Percentiles rank a stretch among this genome's conserved stretches.
Conservation (phyloP, 2,113 vertebrate genomes). For the Forbesichthys agassizii region DNA sequence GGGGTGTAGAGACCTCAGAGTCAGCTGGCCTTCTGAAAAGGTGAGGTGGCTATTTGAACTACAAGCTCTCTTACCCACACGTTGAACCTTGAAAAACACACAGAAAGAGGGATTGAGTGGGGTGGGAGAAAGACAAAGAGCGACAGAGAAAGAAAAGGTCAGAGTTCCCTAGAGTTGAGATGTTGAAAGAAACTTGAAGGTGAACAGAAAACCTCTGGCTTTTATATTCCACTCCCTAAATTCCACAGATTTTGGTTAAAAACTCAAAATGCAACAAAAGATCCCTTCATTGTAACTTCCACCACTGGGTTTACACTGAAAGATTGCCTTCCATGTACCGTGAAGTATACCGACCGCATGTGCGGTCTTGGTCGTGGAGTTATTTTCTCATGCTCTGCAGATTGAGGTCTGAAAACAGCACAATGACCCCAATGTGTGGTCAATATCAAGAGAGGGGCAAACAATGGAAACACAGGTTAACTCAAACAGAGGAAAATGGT, state of each 20-base stretch:
- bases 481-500: conserved; percentile 10
- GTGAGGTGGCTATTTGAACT: conserved; percentile 30
- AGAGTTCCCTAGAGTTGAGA: not conserved
- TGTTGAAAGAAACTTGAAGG: not conserved
- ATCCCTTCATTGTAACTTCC: conserved; percentile 35
- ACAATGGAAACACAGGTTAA: not conserved
- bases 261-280: not conserved
- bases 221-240: not conserved
- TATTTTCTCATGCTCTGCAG: not conserved
- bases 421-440: conserved; percentile 1
- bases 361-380: not conserved
- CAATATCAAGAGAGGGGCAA: conserved; percentile 2
- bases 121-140: conserved; percentile 2
- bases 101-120: conserved; percentile 1
- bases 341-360: conserved; percentile 9
- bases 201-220: not conserved
- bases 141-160: conserved; percentile 3
- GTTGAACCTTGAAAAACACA: not conserved
- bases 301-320: conserved; percentile 18
- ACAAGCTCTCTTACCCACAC: not conserved
- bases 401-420: conserved; percentile 7
- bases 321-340: conserved; percentile 6
- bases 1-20: conserved; percentile 28
- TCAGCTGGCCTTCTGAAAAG: conserved; percentile 35
- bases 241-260: conserved; percentile 12